phyloP scores from a whole-genome alignment of 30 jellyfish, hydroid and myxozoan species.

The Aurelia sp. region DNA sequence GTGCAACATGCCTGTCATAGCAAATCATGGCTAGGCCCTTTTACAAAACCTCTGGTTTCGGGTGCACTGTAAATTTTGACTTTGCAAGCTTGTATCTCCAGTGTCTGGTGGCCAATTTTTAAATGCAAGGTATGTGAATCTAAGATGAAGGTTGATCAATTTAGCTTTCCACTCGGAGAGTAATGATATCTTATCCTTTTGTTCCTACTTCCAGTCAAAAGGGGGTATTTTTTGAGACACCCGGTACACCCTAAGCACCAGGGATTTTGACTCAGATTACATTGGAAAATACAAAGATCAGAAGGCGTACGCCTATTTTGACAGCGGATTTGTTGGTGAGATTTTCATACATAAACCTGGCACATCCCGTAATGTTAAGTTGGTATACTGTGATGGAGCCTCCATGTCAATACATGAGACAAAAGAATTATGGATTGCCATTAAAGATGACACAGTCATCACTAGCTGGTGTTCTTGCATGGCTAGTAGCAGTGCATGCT shows the following conservation, averaged over 20 bases:
- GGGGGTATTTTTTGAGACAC: no score
- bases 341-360: slow-evolving; percentile 5
- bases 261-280: slow-evolving; percentile 48
- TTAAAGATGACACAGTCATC: slow-evolving; percentile 10
- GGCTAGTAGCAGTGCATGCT: slow-evolving; percentile 37
- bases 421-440: slow-evolving; percentile 75
- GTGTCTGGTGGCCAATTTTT: no score
- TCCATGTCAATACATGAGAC: slow-evolving; percentile 40
- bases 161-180: no score
- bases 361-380: slow-evolving; percentile 1
- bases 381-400: slow-evolving; percentile 60
- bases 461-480: slow-evolving; percentile 73
- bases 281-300: slow-evolving; percentile 74
- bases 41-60: no score
- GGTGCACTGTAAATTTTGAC: no score
- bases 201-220: no score
- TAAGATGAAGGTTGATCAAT: no score
- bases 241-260: slow-evolving; percentile 2
- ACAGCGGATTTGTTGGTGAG: slow-evolving; percentile 71
- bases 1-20: no score
- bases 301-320: slow-evolving; percentile 70
- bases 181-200: no score
- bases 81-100: no score
- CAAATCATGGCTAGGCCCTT: no score
- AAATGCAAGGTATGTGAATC: no score